Evolutionary conservation across 2,797 vertebrate species (phyloP), one percentile per base, ranked within the genome.

Genomic region (Protosalanx chinensis): DNA sequence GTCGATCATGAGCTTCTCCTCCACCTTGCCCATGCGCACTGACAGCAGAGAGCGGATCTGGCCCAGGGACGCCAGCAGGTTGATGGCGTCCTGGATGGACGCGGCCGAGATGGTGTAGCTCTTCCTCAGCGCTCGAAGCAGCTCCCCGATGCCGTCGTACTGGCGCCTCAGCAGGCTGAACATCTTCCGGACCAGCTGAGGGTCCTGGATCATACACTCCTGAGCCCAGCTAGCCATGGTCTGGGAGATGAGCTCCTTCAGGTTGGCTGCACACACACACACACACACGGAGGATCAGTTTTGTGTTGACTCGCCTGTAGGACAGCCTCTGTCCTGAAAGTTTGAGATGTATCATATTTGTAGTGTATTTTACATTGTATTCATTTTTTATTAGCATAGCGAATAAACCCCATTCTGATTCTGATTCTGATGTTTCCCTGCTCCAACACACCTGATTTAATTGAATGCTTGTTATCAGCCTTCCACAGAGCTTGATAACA

Each of bases 161-260:
- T 99, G 97, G 73, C 97, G 91, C 29, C 94, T 91, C 56, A 98
- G 93, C 68, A 99, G 92, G 79, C 90, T 96, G 89, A 98, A 99
- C 97, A 99, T 99, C 72, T 95, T 95, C 32, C 96, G 88, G 74
- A 99, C 95, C 84, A 99, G 88, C 76, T 95, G 92, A 0, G 97
- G 92, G 49, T 99, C 94, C 85, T 97, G 96, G 76, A 98, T 95
- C 84, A 94, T 93, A 75, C 94, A 94, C 85, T 98, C 97, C 80
- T 99, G 97, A 49, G 97, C 96, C 97, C 97, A 99, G 76, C 90
- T 91, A 72, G 96, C 96, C 91, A 98, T 98, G 0, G 96, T 98
- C 84, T 97, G 96, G 0, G 97, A 98, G 83, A 99, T 97, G 35
- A 99, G 92, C 83, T 98, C 94, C 87, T 98, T 98, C 83, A 98